Conservation (phyloP, 2,888 invertebrate species). For the Volucella bombylans region DNA sequence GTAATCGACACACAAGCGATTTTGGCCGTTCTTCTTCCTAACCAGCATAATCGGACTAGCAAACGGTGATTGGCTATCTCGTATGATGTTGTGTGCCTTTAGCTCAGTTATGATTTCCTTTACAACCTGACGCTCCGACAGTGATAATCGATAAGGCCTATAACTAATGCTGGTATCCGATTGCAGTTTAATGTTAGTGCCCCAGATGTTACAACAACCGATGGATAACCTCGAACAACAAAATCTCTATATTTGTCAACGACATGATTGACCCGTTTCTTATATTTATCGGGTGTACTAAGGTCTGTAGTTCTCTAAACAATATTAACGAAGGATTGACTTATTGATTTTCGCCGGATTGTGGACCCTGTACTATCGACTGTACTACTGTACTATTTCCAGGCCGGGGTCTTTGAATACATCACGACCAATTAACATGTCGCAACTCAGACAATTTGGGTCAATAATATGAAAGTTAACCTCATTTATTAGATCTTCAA, state of each 20-base stretch:
- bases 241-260: too few species aligned
- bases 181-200: too few species aligned
- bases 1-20: too few species aligned
- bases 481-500: constrained; percentile 31
- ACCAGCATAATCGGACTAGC: too few species aligned
- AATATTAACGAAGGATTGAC: constrained; percentile 15
- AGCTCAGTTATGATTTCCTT: too few species aligned
- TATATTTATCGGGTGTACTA: not conserved
- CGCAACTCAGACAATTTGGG: constrained; percentile 16
- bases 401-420: constrained; percentile 23
- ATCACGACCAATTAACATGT: constrained; percentile 29
- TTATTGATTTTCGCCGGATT: constrained; percentile 7
- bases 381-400: constrained; percentile 22
- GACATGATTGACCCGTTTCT: not conserved
- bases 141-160: too few species aligned
- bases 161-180: too few species aligned
- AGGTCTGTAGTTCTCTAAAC: not conserved
- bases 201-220: too few species aligned
- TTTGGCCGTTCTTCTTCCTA: too few species aligned
- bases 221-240: too few species aligned
- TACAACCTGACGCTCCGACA: too few species aligned
- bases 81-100: not conserved
- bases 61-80: too few species aligned
- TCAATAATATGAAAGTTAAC: constrained; percentile 23
- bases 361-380: constrained; percentile 14